Evolutionary conservation across 2,113 vertebrate genomes (phyloP).

Genomic region (Chionis minor): DNA sequence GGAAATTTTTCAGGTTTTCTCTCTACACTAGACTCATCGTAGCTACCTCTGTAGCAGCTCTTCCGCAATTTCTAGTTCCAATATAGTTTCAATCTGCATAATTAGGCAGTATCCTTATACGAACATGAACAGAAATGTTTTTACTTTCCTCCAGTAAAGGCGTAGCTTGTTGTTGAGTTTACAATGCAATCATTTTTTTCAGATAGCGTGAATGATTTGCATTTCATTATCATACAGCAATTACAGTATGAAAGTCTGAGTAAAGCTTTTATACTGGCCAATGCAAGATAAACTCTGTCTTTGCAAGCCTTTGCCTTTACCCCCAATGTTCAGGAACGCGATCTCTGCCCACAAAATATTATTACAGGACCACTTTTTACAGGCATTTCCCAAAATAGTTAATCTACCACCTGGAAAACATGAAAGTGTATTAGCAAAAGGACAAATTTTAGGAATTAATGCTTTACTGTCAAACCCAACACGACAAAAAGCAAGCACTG

Average conservation of each 20-base stretch:
- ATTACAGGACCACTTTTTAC: not conserved
- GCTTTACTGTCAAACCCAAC: slow-evolving; percentile 9
- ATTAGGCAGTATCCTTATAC: not conserved
- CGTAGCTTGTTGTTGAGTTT: not conserved
- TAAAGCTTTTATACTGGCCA: not conserved
- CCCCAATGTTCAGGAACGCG: not conserved
- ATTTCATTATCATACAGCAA: not conserved
- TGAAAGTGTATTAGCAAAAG: not conserved
- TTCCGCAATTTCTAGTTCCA: not conserved
- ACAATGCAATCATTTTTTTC: not conserved
- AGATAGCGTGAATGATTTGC: not conserved
- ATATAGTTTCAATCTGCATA: not conserved
- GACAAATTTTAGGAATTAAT: not conserved
- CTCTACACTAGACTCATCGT: not conserved
- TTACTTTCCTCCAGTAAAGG: not conserved
- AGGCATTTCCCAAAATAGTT: not conserved
- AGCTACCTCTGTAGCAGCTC: not conserved
- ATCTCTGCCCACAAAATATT: not conserved
- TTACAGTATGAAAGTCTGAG: not conserved
- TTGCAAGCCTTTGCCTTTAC: not conserved
- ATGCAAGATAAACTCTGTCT: not conserved
- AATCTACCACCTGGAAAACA: not conserved
- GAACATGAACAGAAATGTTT: not conserved
- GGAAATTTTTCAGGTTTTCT: not conserved
- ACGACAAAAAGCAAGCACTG: slow-evolving; percentile 42